Conservation (phyloP, 2,888 invertebrate genomes). For the Dasysyrphus albostriatus region DNA sequence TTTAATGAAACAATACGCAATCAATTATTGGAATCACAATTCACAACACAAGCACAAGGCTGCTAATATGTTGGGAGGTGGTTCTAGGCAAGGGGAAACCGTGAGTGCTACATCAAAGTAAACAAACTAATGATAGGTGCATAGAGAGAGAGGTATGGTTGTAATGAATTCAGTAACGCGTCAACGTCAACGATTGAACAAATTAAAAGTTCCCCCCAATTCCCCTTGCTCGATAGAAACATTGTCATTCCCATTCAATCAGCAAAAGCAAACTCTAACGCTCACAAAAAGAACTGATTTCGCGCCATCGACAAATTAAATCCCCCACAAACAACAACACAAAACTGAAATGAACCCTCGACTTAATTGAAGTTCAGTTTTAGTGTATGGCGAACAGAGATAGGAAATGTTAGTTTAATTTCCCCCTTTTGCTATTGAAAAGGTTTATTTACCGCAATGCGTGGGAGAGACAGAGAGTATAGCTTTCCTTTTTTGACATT, state of each 20-base stretch:
- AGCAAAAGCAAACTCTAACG: constrained; percentile 17
- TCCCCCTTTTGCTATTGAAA: neutral
- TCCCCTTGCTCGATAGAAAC: constrained; percentile 14
- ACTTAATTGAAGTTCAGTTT: constrained; percentile 3
- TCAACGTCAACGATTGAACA: constrained; percentile 62
- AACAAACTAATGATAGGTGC: constrained; percentile 54
- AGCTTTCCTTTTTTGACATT: neutral
- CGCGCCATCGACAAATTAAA: constrained; percentile 40
- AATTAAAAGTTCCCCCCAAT: constrained; percentile 45
- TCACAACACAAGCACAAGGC: neutral
- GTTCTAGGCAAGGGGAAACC: neutral
- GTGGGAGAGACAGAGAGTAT: constrained; percentile 17
- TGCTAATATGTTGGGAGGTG: neutral
- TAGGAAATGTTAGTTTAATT: neutral
- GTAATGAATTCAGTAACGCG: constrained; percentile 70
- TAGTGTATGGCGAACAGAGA: constrained; percentile 23
- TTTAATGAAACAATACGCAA: constrained; percentile 40
- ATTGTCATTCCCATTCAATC: neutral
- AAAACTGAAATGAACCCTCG: neutral
- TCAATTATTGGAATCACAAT: constrained; percentile 18
- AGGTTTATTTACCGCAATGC: neutral
- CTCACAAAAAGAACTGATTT: constrained; percentile 43
- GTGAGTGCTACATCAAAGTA: constrained; percentile 17
- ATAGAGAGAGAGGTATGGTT: neutral
- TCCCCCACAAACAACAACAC: constrained; percentile 16